Evolutionary conservation across 2,888 invertebrate genomes (phyloP), one percentile per base, ranked within the genome.

Genomic region (Scelioninae gen. 1): DNA sequence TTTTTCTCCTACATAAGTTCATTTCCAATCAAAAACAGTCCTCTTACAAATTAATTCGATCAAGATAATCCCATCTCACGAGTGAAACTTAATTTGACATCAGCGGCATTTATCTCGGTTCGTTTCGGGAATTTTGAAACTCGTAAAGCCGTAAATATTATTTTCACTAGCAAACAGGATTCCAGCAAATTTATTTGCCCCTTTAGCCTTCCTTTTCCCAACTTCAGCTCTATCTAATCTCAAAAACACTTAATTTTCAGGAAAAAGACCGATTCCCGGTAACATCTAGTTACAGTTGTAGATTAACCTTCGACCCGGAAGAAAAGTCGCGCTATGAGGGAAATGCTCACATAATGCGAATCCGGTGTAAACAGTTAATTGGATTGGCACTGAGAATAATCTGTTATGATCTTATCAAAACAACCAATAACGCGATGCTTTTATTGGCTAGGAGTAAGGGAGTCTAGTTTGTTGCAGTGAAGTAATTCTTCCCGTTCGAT

Each of bases 401-500:
- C 7, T 23, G 58, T 49, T 23, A 9, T 47, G 34, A 13, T 63
- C 1, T 56, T 47, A 56, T 65, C 49, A 49, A 75, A 75, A 75
- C 58, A 49, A 55, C 23, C 55, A 38, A 40, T 34, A 53, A 60
- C 40, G n/a, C 40, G 16, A 16, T n/a, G 23, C 15, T 51, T 62
- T 53, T 62, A 63, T 74, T 74, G 23, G 7, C 5, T n/a, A 15
- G 15, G 23, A 38, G 31, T 49, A n/a, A n/a, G n/a, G n/a, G n/a
- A n/a, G n/a, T n/a, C n/a, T n/a, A n/a, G n/a, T n/a, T n/a, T n/a
- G n/a, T 60, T 51, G 8, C 10, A 0, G 60, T 34, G 38, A 47
- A 65, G 75, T 58, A 65, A 65, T 75, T 66, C 58, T 49, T 66
- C 51, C 40, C 47, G 32, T 49, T 66, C 32, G 49, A 66, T 40